Percentiles rank a stretch among this genome's conserved stretches.
Evolutionary conservation across 92 coral and sea anemone genomes (phyloP).

Genomic region (Epizoanthus illoricatus): DNA sequence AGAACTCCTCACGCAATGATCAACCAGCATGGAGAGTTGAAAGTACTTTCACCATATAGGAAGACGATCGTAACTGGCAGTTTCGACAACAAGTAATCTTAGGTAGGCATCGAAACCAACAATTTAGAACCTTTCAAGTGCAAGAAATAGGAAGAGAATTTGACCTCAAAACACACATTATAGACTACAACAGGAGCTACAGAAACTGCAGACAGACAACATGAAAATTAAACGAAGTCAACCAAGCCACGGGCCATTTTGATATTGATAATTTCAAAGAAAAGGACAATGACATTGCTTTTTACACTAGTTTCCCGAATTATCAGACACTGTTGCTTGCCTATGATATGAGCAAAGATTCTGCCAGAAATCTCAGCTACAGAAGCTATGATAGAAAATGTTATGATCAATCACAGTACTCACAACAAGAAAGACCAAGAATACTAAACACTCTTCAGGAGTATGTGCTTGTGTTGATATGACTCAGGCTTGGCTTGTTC

Average conservation of each 20-base stretch:
- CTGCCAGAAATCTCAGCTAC: slow-evolving; percentile 20
- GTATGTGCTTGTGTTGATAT: not conserved
- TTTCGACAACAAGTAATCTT: no score
- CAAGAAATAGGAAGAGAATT: no score
- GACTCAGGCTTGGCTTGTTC: no score
- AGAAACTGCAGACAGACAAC: slow-evolving; percentile 2
- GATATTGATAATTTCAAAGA: slow-evolving; percentile 25
- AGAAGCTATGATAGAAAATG: not conserved
- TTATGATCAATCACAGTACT: not conserved
- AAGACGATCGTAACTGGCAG: no score
- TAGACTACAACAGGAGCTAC: not conserved
- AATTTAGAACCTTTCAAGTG: no score
- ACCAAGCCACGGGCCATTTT: slow-evolving; percentile 20
- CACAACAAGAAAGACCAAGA: slow-evolving; percentile 30
- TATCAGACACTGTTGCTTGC: slow-evolving; percentile 10
- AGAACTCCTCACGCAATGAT: no score
- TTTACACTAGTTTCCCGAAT: not conserved
- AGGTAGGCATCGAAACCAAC: no score
- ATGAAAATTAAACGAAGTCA: not conserved
- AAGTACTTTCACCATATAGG: no score
- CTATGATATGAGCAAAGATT: slow-evolving; percentile 13
- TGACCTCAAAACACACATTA: no score
- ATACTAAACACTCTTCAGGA: slow-evolving; percentile 31
- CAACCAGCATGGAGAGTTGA: no score
- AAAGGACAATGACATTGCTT: no score